A percentile compares a stretch with the other conserved stretches of the same genome.
These are phyloP conservation scores for Caenorhabditis remanei DNA, from an alignment of 1,140 invertebrate species.

Conservation along the genomic window DNA sequence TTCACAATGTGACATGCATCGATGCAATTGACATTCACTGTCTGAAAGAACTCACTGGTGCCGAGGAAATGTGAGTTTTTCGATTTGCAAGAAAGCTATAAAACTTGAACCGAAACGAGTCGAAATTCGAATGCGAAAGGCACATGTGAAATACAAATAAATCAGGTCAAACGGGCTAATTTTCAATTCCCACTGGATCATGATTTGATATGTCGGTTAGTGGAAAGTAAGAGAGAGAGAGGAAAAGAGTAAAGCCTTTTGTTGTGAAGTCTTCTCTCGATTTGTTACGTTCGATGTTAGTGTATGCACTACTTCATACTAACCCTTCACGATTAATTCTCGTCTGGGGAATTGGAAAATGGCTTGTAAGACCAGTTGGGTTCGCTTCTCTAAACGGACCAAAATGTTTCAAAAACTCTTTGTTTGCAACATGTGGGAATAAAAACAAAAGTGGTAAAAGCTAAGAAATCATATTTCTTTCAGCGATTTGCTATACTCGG, in stretches of 20 bases:
- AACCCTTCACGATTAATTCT: conserved; percentile 55
- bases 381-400: background rate
- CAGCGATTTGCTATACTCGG: conserved; percentile 58
- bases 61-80: conserved; percentile 56
- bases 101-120: too few species aligned
- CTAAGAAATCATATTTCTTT: conserved; percentile 34
- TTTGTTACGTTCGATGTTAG: conserved; percentile 34
- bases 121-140: too few species aligned
- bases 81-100: background rate
- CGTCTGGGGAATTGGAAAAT: conserved; percentile 22
- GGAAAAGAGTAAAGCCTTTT: background rate
- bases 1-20: conserved; percentile 51
- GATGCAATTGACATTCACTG: conserved; percentile 47
- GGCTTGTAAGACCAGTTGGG: background rate
- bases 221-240: conserved; percentile 18
- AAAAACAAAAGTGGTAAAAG: background rate
- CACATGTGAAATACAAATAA: background rate
- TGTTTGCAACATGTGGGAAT: background rate
- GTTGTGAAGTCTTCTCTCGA: background rate
- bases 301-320: conserved; percentile 40
- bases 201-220: conserved; percentile 39
- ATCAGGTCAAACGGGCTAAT: conserved; percentile 33
- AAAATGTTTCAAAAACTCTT: background rate
- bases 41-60: conserved; percentile 48
- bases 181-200: conserved; percentile 1